Evolutionary conservation across 2,888 invertebrate genomes (phyloP).

Genomic region (Actias luna): DNA sequence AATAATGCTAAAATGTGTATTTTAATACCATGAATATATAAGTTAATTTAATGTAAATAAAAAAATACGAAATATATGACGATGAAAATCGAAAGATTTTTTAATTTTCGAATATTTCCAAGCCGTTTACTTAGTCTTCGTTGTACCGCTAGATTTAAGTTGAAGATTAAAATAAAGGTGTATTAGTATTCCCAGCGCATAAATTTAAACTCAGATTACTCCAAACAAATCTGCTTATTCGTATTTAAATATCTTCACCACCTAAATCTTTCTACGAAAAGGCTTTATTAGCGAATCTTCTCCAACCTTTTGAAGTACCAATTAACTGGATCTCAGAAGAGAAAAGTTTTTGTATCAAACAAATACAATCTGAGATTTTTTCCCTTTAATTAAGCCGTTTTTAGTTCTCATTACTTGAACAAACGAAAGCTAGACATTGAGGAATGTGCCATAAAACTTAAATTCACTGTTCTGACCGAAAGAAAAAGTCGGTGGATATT

Average conservation of each 20-base stretch:
- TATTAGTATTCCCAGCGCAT: not conserved
- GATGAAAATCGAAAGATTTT: too few relatives aligned
- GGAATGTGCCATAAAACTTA: constrained; percentile 10
- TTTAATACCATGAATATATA: too few relatives aligned
- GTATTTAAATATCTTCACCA: not conserved
- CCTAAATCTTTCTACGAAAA: constrained; percentile 13
- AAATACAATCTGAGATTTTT: constrained; percentile 28
- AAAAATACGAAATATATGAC: too few relatives aligned
- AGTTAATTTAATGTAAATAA: too few relatives aligned
- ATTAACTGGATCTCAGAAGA: constrained; percentile 32
- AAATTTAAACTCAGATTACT: not conserved
- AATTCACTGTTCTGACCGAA: constrained; percentile 9
- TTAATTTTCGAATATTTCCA: not conserved
- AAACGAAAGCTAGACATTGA: not conserved
- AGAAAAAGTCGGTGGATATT: not conserved
- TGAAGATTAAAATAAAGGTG: not conserved
- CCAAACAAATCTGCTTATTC: constrained; percentile 7
- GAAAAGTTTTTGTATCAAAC: constrained; percentile 35
- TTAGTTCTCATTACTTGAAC: constrained; percentile 11
- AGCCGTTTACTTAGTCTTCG: not conserved
- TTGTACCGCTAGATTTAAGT: not conserved
- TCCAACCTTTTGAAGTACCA: constrained; percentile 25
- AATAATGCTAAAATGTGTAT: too few relatives aligned
- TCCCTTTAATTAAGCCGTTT: constrained; percentile 27
- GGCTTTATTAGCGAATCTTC: constrained; percentile 3